A percentile compares a stretch with the other conserved stretches of the same genome.
These are phyloP conservation scores for Hyla sarda DNA, from an alignment of 2,113 vertebrate species.

Conservation along the genomic window DNA sequence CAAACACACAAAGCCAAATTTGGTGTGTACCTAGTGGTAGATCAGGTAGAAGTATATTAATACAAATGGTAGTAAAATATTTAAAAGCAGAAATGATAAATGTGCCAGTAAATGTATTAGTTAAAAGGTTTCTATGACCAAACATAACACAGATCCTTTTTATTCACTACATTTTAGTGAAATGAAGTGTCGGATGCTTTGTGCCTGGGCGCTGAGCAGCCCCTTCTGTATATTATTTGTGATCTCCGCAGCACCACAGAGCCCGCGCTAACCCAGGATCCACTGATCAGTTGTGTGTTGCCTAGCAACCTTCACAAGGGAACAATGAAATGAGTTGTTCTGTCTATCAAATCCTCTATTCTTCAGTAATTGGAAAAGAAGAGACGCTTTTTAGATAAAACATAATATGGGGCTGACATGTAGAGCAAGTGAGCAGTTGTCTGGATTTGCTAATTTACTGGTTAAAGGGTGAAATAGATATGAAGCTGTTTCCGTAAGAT, in stretches of 20 bases:
- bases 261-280: background rate
- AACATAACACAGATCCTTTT: no score
- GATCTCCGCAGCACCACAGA: slow-evolving; percentile 1
- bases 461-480: no score
- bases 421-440: background rate
- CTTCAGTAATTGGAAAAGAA: slow-evolving; percentile 35
- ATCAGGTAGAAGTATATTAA: no score
- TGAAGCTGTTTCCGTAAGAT: background rate
- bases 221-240: background rate
- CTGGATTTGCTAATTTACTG: background rate
- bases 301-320: slow-evolving; percentile 16
- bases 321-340: slow-evolving; percentile 19
- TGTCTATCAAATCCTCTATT: background rate
- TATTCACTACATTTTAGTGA: no score
- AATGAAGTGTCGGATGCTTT: background rate
- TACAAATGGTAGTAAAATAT: no score
- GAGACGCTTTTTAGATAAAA: slow-evolving; percentile 12
- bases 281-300: slow-evolving; percentile 14
- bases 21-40: no score
- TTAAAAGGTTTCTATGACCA: background rate
- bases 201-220: background rate
- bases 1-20: no score
- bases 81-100: background rate
- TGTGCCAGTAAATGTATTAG: background rate
- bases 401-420: slow-evolving; percentile 5